Conservation (phyloP, 53 echinoderm and acorn worm genomes). For the Paracentrotus lividus region DNA sequence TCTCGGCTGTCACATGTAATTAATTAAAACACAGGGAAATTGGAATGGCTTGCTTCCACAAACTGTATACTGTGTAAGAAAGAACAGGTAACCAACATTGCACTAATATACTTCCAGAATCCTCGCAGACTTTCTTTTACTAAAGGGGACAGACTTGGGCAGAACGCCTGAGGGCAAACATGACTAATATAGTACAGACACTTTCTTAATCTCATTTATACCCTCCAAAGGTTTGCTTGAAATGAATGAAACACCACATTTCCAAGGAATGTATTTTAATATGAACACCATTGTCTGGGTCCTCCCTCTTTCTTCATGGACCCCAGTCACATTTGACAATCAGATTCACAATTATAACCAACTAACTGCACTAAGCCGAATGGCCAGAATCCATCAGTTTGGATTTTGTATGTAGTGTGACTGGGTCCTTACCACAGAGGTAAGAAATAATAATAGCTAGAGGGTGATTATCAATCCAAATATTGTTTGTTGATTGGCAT, state of each 20-base stretch:
- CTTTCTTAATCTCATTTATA: slow-evolving; percentile 36
- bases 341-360: no score
- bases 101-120: background rate
- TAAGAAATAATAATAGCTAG: background rate
- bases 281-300: slow-evolving; percentile 29
- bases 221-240: background rate
- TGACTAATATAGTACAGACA: slow-evolving; percentile 47
- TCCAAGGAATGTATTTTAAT: background rate
- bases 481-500: no score
- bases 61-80: background rate
- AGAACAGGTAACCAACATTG: slow-evolving; percentile 18
- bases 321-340: no score
- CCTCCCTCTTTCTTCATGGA: no score
- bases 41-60: background rate
- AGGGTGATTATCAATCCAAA: slow-evolving; percentile 8
- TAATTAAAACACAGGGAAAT: no score
- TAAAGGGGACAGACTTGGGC: background rate
- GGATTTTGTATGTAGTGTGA: no score
- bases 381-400: no score
- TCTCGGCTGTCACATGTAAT: background rate
- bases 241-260: slow-evolving; percentile 16
- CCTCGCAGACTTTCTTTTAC: background rate
- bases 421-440: background rate
- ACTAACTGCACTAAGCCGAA: no score
- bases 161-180: background rate